Conservation (phyloP, 2,113 vertebrate species). For the Eupsittula cactorum region DNA sequence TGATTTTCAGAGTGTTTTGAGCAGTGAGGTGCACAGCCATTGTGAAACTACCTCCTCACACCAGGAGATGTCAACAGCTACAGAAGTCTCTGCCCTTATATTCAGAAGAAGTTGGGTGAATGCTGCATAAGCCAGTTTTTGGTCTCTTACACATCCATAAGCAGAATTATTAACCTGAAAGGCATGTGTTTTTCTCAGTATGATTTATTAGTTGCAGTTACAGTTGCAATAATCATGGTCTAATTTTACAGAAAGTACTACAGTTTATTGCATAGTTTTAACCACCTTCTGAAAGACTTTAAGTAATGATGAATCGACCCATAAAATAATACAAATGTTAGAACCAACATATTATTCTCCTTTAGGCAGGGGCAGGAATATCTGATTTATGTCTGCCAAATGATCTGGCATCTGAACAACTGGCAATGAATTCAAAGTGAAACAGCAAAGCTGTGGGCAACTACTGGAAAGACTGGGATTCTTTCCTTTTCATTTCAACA, state of each 20-base stretch:
- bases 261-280: constrained; percentile 9
- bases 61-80: neutral
- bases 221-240: neutral
- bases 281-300: constrained; percentile 26
- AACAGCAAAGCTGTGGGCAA: neutral
- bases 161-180: constrained; percentile 15
- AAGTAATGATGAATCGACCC: neutral
- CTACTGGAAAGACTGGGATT: neutral
- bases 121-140: neutral
- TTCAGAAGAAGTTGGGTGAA: neutral
- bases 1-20: neutral
- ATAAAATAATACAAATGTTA: constrained; percentile 25
- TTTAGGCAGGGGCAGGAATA: neutral
- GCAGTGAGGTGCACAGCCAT: fast-evolving
- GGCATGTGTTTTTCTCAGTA: constrained; percentile 22
- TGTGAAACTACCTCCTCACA: neutral
- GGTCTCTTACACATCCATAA: neutral
- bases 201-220: constrained; percentile 26
- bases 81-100: neutral
- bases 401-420: constrained; percentile 10
- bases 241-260: neutral
- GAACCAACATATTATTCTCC: constrained; percentile 5
- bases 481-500: neutral
- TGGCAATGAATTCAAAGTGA: constrained; percentile 36
- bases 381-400: neutral